Percentiles rank a stretch among this genome's conserved stretches.
phyloP scores from a whole-genome alignment of 1,140 invertebrate species.

The Melanaphis sacchari region DNA sequence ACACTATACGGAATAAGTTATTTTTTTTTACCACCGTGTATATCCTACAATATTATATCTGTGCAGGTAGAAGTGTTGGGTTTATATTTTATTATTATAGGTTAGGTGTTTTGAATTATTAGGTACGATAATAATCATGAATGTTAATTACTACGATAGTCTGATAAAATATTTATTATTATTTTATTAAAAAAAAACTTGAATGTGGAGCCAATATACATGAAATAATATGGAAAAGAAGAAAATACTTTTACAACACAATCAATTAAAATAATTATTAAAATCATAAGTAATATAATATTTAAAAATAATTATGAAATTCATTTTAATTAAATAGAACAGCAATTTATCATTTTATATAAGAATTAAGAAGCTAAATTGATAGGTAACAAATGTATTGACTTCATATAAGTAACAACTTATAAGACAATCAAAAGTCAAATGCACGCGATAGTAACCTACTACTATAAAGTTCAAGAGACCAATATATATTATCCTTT shows the following conservation, averaged over 20 bases:
- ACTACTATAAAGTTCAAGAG: not conserved
- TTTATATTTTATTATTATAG: not conserved
- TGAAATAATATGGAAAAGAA: not conserved
- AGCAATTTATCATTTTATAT: no score
- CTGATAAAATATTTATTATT: conserved; percentile 3
- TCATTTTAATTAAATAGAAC: not conserved
- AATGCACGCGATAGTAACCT: not conserved
- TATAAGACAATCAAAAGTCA: conserved; percentile 5
- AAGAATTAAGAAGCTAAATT: not conserved
- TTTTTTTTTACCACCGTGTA: not conserved
- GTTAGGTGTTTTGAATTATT: conserved; percentile 9
- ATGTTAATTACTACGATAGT: not conserved
- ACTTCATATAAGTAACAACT: not conserved
- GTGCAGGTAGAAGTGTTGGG: not conserved
- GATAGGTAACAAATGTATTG: not conserved
- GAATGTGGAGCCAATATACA: not conserved
- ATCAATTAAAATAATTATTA: not conserved
- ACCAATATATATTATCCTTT: not conserved
- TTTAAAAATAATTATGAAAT: not conserved
- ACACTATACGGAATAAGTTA: not conserved
- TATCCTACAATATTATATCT: not conserved
- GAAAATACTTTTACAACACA: not conserved
- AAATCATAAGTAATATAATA: not conserved
- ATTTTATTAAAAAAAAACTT: not conserved
- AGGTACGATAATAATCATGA: not conserved